A percentile compares a stretch with the other conserved stretches of the same genome.
These are phyloP conservation scores for Caerostris darwini DNA, from an alignment of 1,140 invertebrate species.

Conservation along the genomic window DNA sequence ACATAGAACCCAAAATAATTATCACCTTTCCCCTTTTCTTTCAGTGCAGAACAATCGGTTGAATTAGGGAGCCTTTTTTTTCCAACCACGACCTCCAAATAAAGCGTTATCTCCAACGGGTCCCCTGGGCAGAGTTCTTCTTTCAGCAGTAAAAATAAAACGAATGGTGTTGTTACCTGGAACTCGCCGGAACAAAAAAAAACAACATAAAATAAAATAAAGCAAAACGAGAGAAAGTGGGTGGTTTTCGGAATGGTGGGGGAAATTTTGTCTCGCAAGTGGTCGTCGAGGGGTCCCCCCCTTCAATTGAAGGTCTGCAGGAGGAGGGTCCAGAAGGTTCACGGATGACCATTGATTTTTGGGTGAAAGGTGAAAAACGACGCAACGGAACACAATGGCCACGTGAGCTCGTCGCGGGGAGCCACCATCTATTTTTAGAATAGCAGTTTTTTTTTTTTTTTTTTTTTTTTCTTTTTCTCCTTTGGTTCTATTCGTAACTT, in stretches of 20 bases:
- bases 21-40: neutral
- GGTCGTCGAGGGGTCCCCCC: conserved; percentile 45
- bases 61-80: conserved; percentile 4
- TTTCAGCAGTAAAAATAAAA: conserved; percentile 1
- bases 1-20: neutral
- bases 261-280: conserved; percentile 11
- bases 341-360: conserved; percentile 65
- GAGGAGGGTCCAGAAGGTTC: neutral
- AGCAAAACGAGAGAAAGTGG: conserved; percentile 4
- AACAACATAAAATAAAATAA: neutral
- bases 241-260: neutral
- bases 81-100: neutral
- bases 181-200: neutral
- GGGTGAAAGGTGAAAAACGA: conserved; percentile 48
- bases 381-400: conserved; percentile 59
- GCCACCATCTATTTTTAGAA: neutral
- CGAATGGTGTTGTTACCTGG: conserved; percentile 3
- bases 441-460: neutral
- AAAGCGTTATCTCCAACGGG: conserved; percentile 7
- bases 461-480: neutral
- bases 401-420: neutral
- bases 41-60: neutral
- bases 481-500: neutral
- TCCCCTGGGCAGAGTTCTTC: neutral
- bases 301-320: neutral